These are phyloP conservation scores for Latrodectus hesperus DNA, from an alignment of 2,888 invertebrate genomes.

Conservation along the genomic window DNA sequence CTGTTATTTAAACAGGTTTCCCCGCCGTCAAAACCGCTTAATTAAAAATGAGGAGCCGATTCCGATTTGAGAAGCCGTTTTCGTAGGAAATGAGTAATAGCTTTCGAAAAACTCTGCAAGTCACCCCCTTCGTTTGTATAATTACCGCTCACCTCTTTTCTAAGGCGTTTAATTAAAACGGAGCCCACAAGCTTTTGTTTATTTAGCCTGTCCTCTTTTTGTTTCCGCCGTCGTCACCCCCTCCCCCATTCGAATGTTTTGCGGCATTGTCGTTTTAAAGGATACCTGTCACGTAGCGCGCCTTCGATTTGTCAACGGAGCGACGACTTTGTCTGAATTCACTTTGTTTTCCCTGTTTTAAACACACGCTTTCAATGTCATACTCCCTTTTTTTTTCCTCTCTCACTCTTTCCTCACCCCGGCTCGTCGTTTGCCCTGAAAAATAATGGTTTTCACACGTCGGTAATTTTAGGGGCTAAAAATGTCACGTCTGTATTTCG, in stretches of 20 bases:
- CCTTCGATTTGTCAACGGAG: slow-evolving; percentile 56
- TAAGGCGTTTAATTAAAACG: slow-evolving; percentile 67
- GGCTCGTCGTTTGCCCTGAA: background rate
- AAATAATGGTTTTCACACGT: background rate
- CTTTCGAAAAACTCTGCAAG: slow-evolving; percentile 45
- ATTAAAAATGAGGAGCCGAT: slow-evolving; percentile 60
- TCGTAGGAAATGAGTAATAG: slow-evolving; percentile 55
- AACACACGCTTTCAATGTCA: no score
- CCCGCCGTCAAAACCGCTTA: slow-evolving; percentile 50
- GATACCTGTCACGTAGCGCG: slow-evolving; percentile 56
- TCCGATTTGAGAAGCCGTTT: slow-evolving; percentile 17
- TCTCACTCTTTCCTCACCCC: background rate
- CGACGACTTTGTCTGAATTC: background rate
- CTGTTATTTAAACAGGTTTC: slow-evolving; percentile 8
- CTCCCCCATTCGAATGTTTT: slow-evolving; percentile 23
- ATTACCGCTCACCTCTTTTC: slow-evolving; percentile 61
- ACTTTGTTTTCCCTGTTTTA: background rate
- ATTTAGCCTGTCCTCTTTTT: slow-evolving; percentile 25
- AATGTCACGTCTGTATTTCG: background rate
- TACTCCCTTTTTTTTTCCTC: background rate
- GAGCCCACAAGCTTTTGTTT: slow-evolving; percentile 1
- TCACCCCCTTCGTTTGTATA: slow-evolving; percentile 19
- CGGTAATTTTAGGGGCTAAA: background rate
- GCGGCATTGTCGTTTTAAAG: slow-evolving; percentile 57
- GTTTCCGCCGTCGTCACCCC: slow-evolving; percentile 5